phyloP scores from a whole-genome alignment of 2,113 vertebrate species.

The Sclerurus mexicanus region DNA sequence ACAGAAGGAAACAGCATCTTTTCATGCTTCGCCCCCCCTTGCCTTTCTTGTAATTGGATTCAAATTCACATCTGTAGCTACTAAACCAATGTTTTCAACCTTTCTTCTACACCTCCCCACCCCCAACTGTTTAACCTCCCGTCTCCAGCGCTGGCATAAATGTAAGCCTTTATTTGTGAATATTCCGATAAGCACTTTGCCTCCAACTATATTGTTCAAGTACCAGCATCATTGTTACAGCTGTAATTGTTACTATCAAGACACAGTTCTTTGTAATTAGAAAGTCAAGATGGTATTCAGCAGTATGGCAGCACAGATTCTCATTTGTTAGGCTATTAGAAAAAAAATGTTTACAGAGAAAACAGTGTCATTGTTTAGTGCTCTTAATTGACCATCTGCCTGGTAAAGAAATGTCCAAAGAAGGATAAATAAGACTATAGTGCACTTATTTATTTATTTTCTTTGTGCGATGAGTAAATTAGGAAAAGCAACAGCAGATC shows the following conservation, averaged over 20 bases:
- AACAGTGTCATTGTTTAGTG: constrained; percentile 87
- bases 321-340: constrained; percentile 87
- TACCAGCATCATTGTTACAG: constrained; percentile 79
- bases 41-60: constrained; percentile 76
- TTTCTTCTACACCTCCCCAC: constrained; percentile 57
- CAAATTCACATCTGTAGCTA: constrained; percentile 80
- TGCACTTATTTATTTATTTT: constrained; percentile 81
- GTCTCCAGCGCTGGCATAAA: constrained; percentile 74
- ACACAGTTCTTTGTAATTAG: constrained; percentile 86
- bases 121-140: constrained; percentile 80
- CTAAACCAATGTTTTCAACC: constrained; percentile 79
- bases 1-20: constrained; percentile 76
- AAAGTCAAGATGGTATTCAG: constrained; percentile 86
- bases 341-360: constrained; percentile 86
- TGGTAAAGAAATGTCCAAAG: constrained; percentile 83
- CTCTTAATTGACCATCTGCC: constrained; percentile 88
- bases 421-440: constrained; percentile 81
- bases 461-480: constrained; percentile 76
- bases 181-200: constrained; percentile 82
- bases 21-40: background rate
- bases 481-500: constrained; percentile 67
- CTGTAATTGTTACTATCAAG: constrained; percentile 88
- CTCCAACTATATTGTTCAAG: constrained; percentile 79
- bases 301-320: constrained; percentile 81
- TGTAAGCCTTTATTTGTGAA: constrained; percentile 81